These are phyloP conservation scores for Anadara kagoshimensis DNA, from an alignment of 1,140 invertebrate species.

Conservation along the genomic window DNA sequence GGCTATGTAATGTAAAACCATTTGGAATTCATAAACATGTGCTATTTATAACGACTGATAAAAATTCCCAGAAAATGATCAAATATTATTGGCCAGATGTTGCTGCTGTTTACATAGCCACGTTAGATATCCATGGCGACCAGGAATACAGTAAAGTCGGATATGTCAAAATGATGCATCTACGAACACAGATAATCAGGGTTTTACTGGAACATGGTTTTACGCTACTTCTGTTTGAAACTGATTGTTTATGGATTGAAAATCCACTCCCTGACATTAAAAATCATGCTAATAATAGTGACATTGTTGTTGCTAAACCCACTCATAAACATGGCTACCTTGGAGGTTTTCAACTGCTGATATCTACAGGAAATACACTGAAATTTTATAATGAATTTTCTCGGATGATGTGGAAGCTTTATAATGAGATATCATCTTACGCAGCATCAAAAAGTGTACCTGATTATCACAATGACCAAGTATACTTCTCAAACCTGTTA, in stretches of 20 bases:
- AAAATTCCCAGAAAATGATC: background rate
- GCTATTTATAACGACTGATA: slow-evolving; percentile 18
- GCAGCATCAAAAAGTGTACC: slow-evolving; percentile 9
- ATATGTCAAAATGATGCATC: slow-evolving; percentile 55
- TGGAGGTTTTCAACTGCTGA: slow-evolving; percentile 51
- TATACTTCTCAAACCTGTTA: slow-evolving; percentile 39
- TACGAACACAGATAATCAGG: slow-evolving; percentile 45
- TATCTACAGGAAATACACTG: slow-evolving; percentile 37
- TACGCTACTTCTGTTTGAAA: slow-evolving; percentile 56
- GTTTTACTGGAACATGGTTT: slow-evolving; percentile 45
- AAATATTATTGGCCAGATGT: slow-evolving; percentile 14
- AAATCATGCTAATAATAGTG: slow-evolving; percentile 12
- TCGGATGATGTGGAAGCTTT: slow-evolving; percentile 32
- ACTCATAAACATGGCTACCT: slow-evolving; percentile 24
- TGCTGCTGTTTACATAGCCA: slow-evolving; percentile 1
- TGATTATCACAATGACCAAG: slow-evolving; percentile 49
- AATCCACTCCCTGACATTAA: slow-evolving; percentile 45
- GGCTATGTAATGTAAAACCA: slow-evolving; percentile 15
- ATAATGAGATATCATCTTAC: slow-evolving; percentile 26
- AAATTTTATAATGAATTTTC: slow-evolving; percentile 45
- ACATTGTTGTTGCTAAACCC: slow-evolving; percentile 46
- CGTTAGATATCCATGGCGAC: slow-evolving; percentile 29
- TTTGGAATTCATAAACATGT: slow-evolving; percentile 12
- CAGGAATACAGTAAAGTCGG: slow-evolving; percentile 55
- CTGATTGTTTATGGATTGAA: slow-evolving; percentile 55